Base-by-base conservation (phyloP, 1,140 invertebrate species). In the Cataglyphis hispanica region DNA sequence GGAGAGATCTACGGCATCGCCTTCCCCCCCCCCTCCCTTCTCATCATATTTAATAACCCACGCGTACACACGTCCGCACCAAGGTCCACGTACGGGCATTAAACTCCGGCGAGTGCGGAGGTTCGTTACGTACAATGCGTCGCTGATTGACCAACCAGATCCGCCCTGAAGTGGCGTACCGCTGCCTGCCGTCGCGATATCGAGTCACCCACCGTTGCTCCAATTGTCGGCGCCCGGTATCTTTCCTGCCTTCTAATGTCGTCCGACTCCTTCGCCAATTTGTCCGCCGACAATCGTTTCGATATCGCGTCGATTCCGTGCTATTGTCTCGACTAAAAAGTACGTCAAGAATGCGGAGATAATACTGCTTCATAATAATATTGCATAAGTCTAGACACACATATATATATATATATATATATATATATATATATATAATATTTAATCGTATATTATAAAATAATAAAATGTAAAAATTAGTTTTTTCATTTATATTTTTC, bases 41-140 rank as follows among this genome's bases (percentile, higher is more conserved):
- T 88, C 89, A 63, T 91, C 90, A 91, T 91, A 91, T 91, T 91
- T 91, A 91, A 91, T 91, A 91, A 91, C 90, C 87, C 90, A 89
- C 87, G 87, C 90, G 84, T 83, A 91, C 90, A 90, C 88, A 88
- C 84, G 77, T 66, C 25, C 63, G 69, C 61, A 46, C 53, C 78
- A 88, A 80, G 83, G 89, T 91, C 87, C 87, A 86, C 89, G 90
- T 90, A 90, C 85, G 87, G 84, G 89, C 86, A 91, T 92, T 92
- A 91, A 91, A 92, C 88, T 91, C 91, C 85, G 88, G 86, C 86
- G 89, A 91, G 89, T 89, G 89, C 88, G 91, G 87, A 88, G 92
- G 92, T 92, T 93, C 91, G 90, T 92, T 93, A 91, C 90, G 89
- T 91, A 93, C 92, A 93, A 93, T 93, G 92, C 92, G 87, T 75